Percentiles rank a stretch among this genome's conserved stretches.
These are phyloP conservation scores for Spialia ferax DNA, from an alignment of 2,888 invertebrate genomes.

Conservation along the genomic window DNA sequence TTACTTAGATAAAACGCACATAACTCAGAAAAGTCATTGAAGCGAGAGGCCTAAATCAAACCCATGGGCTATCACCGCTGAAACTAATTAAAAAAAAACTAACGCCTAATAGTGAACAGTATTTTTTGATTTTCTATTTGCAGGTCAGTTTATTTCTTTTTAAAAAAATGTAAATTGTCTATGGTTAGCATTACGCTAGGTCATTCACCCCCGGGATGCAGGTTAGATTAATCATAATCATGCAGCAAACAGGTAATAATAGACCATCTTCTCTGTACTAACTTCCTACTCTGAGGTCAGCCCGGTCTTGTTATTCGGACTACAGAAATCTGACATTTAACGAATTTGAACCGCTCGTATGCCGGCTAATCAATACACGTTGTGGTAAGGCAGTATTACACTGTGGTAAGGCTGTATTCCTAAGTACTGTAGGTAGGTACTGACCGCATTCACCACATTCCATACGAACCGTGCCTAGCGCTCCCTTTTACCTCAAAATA, in stretches of 20 bases:
- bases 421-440: neutral
- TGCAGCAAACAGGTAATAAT: neutral
- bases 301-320: neutral
- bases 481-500: slow-evolving; percentile 8
- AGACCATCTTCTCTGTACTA: neutral
- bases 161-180: too few species aligned
- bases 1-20: too few species aligned
- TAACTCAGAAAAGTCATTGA: too few species aligned
- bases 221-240: neutral
- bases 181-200: neutral
- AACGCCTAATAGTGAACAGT: too few species aligned
- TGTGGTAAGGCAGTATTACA: slow-evolving; percentile 7
- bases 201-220: neutral
- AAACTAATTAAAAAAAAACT: too few species aligned
- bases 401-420: neutral
- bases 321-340: slow-evolving; percentile 21
- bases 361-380: slow-evolving; percentile 3
- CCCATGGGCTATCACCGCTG: too few species aligned
- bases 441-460: slow-evolving; percentile 21
- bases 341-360: neutral
- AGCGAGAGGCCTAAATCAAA: too few species aligned
- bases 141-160: too few species aligned
- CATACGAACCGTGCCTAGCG: neutral
- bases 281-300: slow-evolving; percentile 5
- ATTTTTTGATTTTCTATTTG: too few species aligned